Base-by-base conservation (phyloP, 2,113 vertebrate genomes). In the Clarias batrachus region DNA sequence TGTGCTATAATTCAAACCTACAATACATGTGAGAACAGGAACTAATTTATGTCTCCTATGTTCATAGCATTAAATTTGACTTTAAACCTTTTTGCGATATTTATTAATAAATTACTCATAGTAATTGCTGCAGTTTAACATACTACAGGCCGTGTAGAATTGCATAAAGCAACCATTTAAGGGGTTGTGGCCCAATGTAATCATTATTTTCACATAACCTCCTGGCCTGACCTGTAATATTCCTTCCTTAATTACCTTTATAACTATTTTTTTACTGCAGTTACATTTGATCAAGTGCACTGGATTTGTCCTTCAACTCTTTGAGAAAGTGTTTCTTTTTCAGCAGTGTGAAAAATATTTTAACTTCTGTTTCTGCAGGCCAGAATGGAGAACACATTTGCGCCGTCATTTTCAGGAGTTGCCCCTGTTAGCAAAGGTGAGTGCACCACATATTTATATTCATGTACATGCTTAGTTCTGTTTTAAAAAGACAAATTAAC, bases 371-470 rank as follows among this genome's bases (percentile, higher is more conserved):
- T 91, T 90, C 16, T 76, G 79, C 93, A 98, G 97, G 95, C 94
- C 91, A 97, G 95, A 93, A 99, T 99, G 98, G 98, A 99, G 92
- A 95, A 96, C 8, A 95, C 97, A 33, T 99, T 99, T 65, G 97
- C 96, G 37, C 94, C 98, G 0, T 94, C 97, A 52, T 99, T 97
- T 91, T 94, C 98, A 14, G 92, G 97, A 0, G 97, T 97, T 83
- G 95, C 96, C 0, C 95, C 97, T 88, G 97, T 97, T 93, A 94
- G 96, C 21, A 98, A 99, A 96, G 95, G 98, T 98, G 89, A 95
- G 94, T 70, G 30, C 63, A 23, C 2, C 17, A 59, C 27, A 33
- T 14, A 9, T 54, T 56, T 52, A 25, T 10, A 52, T 74, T 74
- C 10, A 1, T 41, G 3, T 10, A 48, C 48, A 48, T 48, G 6